Evolutionary conservation across 2,797 vertebrate genomes (phyloP).

Genomic region (Centroberyx gerrardi): DNA sequence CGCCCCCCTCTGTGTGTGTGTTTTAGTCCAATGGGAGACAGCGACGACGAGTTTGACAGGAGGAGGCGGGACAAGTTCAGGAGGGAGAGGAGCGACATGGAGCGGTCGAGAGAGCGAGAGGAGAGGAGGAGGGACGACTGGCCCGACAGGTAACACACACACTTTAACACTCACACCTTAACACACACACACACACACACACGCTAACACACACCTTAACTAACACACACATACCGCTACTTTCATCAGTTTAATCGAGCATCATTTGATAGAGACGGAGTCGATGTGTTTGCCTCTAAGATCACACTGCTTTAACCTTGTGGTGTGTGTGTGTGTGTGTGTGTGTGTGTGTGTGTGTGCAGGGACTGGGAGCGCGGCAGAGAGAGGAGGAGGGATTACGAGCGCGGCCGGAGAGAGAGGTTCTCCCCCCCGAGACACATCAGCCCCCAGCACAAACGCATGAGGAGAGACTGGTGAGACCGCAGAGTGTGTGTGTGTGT

Average conservation of each 20-base stretch:
- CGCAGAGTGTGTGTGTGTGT: neutral
- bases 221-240: too few relatives aligned
- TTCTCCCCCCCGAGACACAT: constrained; percentile 90
- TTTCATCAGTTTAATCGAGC: too few relatives aligned
- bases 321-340: neutral
- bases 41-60: constrained; percentile 89
- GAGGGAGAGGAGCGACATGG: constrained; percentile 88
- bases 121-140: constrained; percentile 90
- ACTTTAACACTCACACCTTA: neutral
- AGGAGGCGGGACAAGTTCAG: constrained; percentile 89
- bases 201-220: too few relatives aligned
- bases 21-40: constrained; percentile 79
- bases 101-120: constrained; percentile 88
- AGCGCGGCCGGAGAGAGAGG: constrained; percentile 87
- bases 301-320: neutral
- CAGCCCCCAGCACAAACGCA: constrained; percentile 90
- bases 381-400: constrained; percentile 90
- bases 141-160: constrained; percentile 83
- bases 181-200: neutral
- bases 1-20: neutral
- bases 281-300: too few relatives aligned
- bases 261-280: too few relatives aligned
- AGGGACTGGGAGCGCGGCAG: constrained; percentile 91
- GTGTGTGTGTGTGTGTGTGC: constrained; percentile 18
- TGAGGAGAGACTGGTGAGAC: constrained; percentile 90